A percentile compares a stretch with the other conserved stretches of the same genome.
phyloP scores from a whole-genome alignment of 1,140 invertebrate genomes.

The Anoplophora glabripennis region DNA sequence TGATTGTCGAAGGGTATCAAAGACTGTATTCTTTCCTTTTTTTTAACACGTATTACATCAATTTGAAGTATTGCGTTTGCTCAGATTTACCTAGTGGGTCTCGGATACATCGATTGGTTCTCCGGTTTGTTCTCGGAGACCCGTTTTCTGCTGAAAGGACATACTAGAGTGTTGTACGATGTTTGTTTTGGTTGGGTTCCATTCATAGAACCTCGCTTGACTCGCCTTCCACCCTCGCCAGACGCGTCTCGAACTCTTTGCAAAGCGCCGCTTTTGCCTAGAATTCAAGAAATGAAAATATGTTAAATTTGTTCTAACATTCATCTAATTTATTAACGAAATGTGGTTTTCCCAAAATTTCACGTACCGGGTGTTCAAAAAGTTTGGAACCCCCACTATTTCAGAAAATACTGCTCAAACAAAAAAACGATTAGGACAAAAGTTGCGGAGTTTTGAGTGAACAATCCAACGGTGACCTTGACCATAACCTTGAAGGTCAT shows the following conservation, averaged over 20 bases:
- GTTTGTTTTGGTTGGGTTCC: background rate
- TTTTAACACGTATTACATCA: conserved; percentile 4
- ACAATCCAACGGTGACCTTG: too few relatives aligned
- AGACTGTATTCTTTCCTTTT: conserved; percentile 1
- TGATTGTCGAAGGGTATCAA: conserved; percentile 23
- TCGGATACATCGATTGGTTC: too few relatives aligned
- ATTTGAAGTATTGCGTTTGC: conserved; percentile 1
- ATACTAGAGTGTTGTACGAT: background rate
- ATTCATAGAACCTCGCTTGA: conserved; percentile 22
- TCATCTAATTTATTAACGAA: too few relatives aligned
- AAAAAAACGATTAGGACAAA: too few relatives aligned
- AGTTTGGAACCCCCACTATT: too few relatives aligned
- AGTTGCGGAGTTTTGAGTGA: too few relatives aligned
- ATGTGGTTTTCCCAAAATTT: too few relatives aligned
- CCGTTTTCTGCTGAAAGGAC: background rate
- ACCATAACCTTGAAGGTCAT: too few relatives aligned
- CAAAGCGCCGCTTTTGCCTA: conserved; percentile 43
- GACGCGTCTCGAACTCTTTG: conserved; percentile 46
- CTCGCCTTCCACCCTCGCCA: conserved; percentile 43
- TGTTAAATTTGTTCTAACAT: too few relatives aligned
- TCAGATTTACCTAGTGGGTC: too few relatives aligned
- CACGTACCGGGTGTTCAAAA: too few relatives aligned
- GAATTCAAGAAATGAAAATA: conserved; percentile 19
- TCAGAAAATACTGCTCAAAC: too few relatives aligned
- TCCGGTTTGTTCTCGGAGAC: background rate